Conservation (phyloP, 2,888 invertebrate genomes). For the Cancer borealis region DNA sequence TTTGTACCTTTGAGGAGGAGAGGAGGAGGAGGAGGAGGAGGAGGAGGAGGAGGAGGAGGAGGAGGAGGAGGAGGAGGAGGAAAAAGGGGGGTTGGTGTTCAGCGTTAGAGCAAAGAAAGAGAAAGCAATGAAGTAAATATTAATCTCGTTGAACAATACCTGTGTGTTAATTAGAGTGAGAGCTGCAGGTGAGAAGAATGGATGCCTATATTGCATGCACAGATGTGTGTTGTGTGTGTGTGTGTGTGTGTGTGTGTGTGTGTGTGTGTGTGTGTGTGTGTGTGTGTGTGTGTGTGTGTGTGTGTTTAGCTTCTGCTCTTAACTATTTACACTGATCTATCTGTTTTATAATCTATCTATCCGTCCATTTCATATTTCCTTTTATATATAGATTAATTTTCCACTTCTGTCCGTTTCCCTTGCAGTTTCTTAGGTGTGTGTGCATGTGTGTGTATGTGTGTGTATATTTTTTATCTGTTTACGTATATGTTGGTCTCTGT, state of each 20-base stretch:
- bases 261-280: neutral
- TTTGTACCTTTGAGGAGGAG: neutral
- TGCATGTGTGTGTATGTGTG: neutral
- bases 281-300: conserved; percentile 28
- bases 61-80: neutral
- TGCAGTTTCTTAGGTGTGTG: too few species aligned
- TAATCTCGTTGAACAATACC: neutral
- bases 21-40: conserved; percentile 7
- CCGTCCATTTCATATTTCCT: neutral
- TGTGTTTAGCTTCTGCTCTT: neutral
- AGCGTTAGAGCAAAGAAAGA: neutral
- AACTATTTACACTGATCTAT: too few species aligned
- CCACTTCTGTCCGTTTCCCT: too few species aligned
- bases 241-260: neutral
- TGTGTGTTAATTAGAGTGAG: neutral
- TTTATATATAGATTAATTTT: too few species aligned
- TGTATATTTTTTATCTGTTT: too few species aligned
- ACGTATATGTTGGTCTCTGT: neutral
- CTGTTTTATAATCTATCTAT: neutral
- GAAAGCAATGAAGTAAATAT: neutral
- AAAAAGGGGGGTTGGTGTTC: neutral
- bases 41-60: neutral
- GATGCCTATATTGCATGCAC: neutral
- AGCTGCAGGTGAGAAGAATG: conserved; percentile 18
- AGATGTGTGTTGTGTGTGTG: neutral